phyloP scores from a whole-genome alignment of 2,888 invertebrate genomes.

The Eueremaeus valkanovi region DNA sequence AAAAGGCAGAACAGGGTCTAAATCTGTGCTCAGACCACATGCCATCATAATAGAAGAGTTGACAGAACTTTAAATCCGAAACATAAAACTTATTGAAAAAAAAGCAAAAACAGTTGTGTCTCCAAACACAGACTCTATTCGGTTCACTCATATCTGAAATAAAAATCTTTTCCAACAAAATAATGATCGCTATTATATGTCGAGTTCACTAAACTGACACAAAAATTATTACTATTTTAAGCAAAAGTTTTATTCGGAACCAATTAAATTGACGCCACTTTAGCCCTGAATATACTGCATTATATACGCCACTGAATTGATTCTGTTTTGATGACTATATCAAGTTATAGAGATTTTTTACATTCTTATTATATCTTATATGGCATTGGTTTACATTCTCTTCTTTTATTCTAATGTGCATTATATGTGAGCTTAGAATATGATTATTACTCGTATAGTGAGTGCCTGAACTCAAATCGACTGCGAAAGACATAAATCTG shows the following conservation, averaged over 20 bases:
- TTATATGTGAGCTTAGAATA: too few species aligned
- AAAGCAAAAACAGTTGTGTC: neutral
- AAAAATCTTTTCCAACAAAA: neutral
- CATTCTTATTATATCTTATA: too few species aligned
- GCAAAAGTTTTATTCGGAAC: neutral
- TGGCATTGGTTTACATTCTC: too few species aligned
- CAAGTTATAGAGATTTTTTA: too few species aligned
- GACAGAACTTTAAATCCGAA: conserved; percentile 7
- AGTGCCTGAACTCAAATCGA: too few species aligned
- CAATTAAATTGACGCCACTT: neutral
- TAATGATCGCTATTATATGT: conserved; percentile 12
- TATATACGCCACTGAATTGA: too few species aligned
- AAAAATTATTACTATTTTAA: neutral
- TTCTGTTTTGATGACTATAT: too few species aligned
- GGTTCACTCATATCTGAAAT: neutral
- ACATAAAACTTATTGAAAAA: neutral
- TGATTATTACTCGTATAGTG: too few species aligned
- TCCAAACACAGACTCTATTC: neutral
- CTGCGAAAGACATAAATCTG: too few species aligned
- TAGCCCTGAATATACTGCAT: neutral
- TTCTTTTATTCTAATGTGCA: too few species aligned
- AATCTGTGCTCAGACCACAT: conserved; percentile 10
- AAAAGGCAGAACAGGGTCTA: neutral
- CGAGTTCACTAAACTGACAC: neutral
- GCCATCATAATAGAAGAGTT: conserved; percentile 19